Base-by-base conservation (phyloP, 2,888 invertebrate genomes). In the Oasisia sp. region DNA sequence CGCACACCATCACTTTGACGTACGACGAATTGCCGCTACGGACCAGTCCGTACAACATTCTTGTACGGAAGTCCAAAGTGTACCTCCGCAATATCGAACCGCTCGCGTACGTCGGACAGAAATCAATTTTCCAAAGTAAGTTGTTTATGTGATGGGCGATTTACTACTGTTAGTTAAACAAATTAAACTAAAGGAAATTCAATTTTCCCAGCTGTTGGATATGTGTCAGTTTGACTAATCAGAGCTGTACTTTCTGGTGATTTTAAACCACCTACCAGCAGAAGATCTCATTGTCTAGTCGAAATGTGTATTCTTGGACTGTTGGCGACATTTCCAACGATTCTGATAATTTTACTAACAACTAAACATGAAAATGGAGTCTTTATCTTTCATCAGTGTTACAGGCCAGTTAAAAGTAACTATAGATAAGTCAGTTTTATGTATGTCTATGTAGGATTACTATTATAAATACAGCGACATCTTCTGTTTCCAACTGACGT, bases 11-110 rank as follows among this genome's bases (percentile, higher is more conserved):
- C 11, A 89, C 89, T 8, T 45, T 93, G 32, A 32, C 74, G 4
- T 93, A 93, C 89, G 92, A 93, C 91, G 92, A 91, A 8, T 7
- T 92, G 44, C 56, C 58, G 7, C 45, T 93, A 0, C n/a, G 27
- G 8, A 93, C 92, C 11, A 92, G 92, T 92, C 93, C 93, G 9
- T 93, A 91, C 91, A 32, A 44, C n/a, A 92, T 92, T 8, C 56
- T 91, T 32, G 89, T 93, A 14, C 32, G 38, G 9, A 27, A 45
- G 3, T 90, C 92, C 11, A n/a, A 89, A 14, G 91, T 93, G 32
- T 91, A 90, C 44, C 91, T 93, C 4, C 38, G 32, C 7, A 92
- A 91, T 50, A 38, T 93, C 27, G n/a, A 38, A 2, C 11, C 32
- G 12, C 89, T 32, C 1, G 92, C 92, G 1, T 38, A 90, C 32